These are phyloP conservation scores for Sebastes hubbsi DNA, from an alignment of 2,797 vertebrate species.

Conservation along the genomic window DNA sequence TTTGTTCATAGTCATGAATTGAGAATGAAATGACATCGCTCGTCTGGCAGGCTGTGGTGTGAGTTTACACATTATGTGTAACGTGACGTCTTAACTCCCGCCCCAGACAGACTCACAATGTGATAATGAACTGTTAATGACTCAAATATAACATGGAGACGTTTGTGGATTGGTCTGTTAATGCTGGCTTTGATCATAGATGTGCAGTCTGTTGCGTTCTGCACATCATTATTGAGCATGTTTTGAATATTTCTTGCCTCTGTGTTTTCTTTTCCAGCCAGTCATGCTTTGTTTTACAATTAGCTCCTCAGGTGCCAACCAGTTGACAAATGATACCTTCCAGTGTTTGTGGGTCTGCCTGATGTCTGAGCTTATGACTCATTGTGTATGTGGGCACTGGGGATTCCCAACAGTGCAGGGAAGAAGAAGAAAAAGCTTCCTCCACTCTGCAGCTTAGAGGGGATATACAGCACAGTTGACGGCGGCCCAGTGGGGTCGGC, in stretches of 20 bases:
- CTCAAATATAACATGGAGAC: background rate
- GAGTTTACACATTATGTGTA: background rate
- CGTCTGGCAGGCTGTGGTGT: slow-evolving; percentile 1
- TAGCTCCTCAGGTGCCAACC: slow-evolving; percentile 83
- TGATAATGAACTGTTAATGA: slow-evolving; percentile 22
- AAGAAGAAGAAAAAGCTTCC: slow-evolving; percentile 54
- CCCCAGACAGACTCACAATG: background rate
- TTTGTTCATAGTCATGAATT: background rate
- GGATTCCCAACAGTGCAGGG: slow-evolving; percentile 52
- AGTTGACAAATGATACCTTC: slow-evolving; percentile 83
- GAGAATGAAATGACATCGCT: background rate
- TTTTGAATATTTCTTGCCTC: background rate
- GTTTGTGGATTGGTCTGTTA: background rate
- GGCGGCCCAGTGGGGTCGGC: slow-evolving; percentile 80
- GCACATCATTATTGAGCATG: background rate
- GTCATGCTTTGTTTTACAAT: slow-evolving; percentile 84
- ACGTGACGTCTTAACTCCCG: background rate
- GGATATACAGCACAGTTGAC: slow-evolving; percentile 81
- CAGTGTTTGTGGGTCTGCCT: slow-evolving; percentile 84
- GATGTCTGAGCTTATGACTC: slow-evolving; percentile 85
- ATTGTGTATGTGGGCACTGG: slow-evolving; percentile 77
- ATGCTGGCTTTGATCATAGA: background rate
- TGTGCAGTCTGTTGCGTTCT: background rate
- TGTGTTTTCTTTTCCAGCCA: slow-evolving; percentile 57
- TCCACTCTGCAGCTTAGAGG: slow-evolving; percentile 67